A percentile compares a stretch with the other conserved stretches of the same genome.
These are phyloP conservation scores for Tetanocera ferruginea DNA, from an alignment of 2,888 invertebrate genomes.

Conservation along the genomic window DNA sequence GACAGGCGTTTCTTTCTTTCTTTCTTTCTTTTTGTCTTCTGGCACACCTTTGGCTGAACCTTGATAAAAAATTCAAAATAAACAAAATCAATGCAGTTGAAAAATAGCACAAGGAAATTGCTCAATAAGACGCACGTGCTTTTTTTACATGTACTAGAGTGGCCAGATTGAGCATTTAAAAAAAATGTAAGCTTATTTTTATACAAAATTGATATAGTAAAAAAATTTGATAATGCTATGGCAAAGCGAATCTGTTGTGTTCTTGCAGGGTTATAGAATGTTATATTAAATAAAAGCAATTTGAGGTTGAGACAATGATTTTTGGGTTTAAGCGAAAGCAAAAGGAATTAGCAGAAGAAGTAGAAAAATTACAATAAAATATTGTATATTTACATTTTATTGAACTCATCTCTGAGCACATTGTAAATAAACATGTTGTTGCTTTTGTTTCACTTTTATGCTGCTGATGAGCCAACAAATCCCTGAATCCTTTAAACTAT, in stretches of 20 bases:
- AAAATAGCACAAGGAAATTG: neutral
- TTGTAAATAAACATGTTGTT: slow-evolving; percentile 53
- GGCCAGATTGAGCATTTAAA: neutral
- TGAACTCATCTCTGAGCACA: slow-evolving; percentile 52
- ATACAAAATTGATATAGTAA: too few relatives aligned
- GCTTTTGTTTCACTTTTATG: neutral
- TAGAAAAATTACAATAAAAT: neutral
- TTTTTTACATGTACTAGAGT: too few relatives aligned
- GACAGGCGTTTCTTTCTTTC: neutral
- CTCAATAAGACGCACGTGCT: neutral
- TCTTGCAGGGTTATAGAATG: neutral
- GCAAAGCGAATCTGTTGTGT: neutral
- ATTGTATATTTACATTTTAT: slow-evolving; percentile 54
- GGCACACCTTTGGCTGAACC: neutral
- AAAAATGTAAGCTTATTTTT: too few relatives aligned
- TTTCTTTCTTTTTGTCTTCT: too few relatives aligned
- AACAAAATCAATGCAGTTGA: slow-evolving; percentile 8
- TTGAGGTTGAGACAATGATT: neutral
- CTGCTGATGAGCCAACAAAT: too few relatives aligned
- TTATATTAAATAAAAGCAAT: neutral
- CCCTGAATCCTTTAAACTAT: too few relatives aligned
- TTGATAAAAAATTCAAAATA: slow-evolving; percentile 13
- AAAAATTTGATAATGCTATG: too few relatives aligned
- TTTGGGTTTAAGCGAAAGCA: neutral
- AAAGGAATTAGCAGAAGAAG: neutral